Conservation (phyloP, 2,888 invertebrate genomes). For the Stenodera caucasica region DNA sequence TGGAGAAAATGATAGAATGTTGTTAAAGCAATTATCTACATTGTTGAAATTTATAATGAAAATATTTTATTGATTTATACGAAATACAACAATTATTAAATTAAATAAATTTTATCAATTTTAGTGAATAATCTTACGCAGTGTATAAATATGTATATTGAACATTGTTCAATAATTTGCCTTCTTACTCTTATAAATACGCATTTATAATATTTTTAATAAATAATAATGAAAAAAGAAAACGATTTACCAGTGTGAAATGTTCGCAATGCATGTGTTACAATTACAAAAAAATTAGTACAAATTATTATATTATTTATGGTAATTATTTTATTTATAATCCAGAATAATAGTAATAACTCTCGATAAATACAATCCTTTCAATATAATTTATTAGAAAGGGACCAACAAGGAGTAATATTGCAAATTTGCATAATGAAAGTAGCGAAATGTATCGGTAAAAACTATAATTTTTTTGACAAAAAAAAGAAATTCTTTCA, state of each 20-base stretch:
- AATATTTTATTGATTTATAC: constrained; percentile 31
- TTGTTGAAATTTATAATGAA: constrained; percentile 38
- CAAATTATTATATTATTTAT: constrained; percentile 2
- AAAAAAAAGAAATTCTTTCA: too few species aligned
- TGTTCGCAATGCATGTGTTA: constrained; percentile 34
- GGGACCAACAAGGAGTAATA: constrained; percentile 23
- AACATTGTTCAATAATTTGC: constrained; percentile 43
- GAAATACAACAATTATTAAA: constrained; percentile 14
- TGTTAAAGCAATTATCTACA: constrained; percentile 38
- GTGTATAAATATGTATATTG: constrained; percentile 34
- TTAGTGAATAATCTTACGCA: constrained; percentile 24
- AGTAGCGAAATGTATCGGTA: constrained; percentile 11
- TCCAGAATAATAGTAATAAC: not conserved
- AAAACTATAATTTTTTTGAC: constrained; percentile 12
- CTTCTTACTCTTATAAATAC: constrained; percentile 40
- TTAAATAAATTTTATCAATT: constrained; percentile 37
- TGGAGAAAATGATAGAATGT: constrained; percentile 9
- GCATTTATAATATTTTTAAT: constrained; percentile 45
- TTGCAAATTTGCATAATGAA: constrained; percentile 18
- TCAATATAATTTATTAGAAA: constrained; percentile 12
- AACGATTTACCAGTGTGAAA: constrained; percentile 22
- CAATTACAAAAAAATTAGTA: not conserved
- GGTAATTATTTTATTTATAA: constrained; percentile 13
- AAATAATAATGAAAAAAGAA: constrained; percentile 30
- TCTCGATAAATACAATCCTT: too few species aligned